Base-by-base conservation (phyloP, 1,140 invertebrate genomes). In the Sitophilus oryzae region DNA sequence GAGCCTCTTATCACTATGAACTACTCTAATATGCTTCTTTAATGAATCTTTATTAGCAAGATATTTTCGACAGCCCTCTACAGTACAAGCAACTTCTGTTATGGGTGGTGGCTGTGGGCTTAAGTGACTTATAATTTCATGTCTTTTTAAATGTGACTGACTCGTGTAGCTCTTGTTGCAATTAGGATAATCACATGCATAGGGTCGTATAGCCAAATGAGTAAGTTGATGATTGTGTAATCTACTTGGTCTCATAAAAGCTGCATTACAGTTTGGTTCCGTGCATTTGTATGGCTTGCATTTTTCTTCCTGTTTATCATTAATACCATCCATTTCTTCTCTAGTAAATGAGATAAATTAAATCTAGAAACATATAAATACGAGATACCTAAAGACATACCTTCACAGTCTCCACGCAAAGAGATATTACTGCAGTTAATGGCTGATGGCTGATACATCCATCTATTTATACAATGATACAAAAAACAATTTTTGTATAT, bases 161-260 rank as follows among this genome's bases (percentile, higher is more conserved):
- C 23, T 56, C 15, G 53, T 36, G 15, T 48, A 56, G n/a, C 37
- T 56, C 49, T 56, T 56, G 14, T 48, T 30, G 14, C 53, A 56
- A 16, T 36, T 38, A 10, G 48, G 43, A 48, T 41, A 48, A 15
- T 18, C 1, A 36, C 53, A 56, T 43, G 30, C 35, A 36, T 18
- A 56, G 4, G 43, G 38, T 16, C 21, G 21, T 10, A 14, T 0
- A 3, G 18, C 38, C 8, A 20, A 16, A 36, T 56, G 53, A 15
- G 45, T 18, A 0, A 18, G 3, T 21, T 48, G 25, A 18, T 56
- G 53, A 43, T 56, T 49, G 38, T 56, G 15, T 18, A 56, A 25
- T 10, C 53, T 19, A 38, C 47, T 47, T 3, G 53, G 53, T 42
- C 45, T 19, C 0, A 37, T 5, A 43, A 56, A 56, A 5, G 14